Evolutionary conservation across 2,888 invertebrate genomes (phyloP).

Genomic region (Ornithoptera alexandrae): DNA sequence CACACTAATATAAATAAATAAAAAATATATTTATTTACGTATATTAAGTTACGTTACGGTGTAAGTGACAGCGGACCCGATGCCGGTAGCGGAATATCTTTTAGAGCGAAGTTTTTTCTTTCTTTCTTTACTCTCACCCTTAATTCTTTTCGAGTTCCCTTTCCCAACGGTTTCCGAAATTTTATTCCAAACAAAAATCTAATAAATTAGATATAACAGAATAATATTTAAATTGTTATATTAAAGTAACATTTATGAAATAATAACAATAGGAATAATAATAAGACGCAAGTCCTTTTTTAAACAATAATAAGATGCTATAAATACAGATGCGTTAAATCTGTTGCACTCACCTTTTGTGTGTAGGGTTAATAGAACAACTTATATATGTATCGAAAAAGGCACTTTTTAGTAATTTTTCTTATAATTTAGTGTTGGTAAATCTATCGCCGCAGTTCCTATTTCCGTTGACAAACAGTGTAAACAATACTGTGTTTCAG

Average conservation of each 20-base stretch:
- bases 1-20: no score
- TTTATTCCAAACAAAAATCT: conserved; percentile 1
- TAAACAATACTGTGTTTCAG: no score
- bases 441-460: no score
- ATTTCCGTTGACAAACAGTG: no score
- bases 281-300: background rate
- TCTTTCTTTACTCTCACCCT: conserved; percentile 50
- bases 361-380: no score
- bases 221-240: background rate
- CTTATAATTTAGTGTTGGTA: no score
- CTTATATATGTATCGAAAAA: no score
- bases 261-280: background rate
- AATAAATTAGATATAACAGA: background rate
- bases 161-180: background rate
- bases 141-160: conserved; percentile 20
- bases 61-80: conserved; percentile 5
- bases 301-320: no score
- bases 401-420: no score
- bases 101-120: conserved; percentile 54
- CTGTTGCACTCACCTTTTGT: no score
- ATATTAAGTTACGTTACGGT: conserved; percentile 2
- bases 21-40: no score
- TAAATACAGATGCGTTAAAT: background rate
- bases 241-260: no score
- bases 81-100: conserved; percentile 53